Base-by-base conservation (phyloP, 2,797 vertebrate genomes). In the Coregonus suidteri region DNA sequence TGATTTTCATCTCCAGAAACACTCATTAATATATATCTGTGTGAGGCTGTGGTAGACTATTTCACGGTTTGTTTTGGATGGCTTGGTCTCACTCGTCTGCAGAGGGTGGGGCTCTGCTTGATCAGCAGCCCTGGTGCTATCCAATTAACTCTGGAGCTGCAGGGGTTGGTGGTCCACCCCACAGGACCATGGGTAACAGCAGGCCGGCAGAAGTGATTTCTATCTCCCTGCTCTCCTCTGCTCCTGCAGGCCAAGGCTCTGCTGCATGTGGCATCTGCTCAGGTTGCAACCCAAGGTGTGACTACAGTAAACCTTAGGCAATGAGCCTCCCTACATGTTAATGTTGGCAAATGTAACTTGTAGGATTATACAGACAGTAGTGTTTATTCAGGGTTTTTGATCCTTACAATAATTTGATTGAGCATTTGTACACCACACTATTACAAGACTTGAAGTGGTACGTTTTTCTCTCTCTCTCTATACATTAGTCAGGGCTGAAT, bases 51-150 rank as follows among this genome's bases (percentile, higher is more conserved):
- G 35, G 73, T 20, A 20, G 31, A n/a, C 62, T 62, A 25, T 62
- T 54, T 65, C 15, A 35, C 35, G 41, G 71, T 68, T 67, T 72
- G 35, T 53, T 68, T 73, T 77, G 64, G 64, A 37, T 71, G 72
- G 56, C 18, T 73, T 15, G 59, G 35, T 68, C 59, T 68, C 75
- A 37, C 70, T 66, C 3, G 34, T 66, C 71, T 78, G 81, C 80
- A 81, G 77, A 70, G 78, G 67, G 30, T 72, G 82, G 41, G 78
- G 75, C 83, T 85, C 82, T 89, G 90, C 89, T 87, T 88, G 84
- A 88, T 92, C 90, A 92, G 90, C 88, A 87, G 77, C 88, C 87
- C 88, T 88, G 82, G 85, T 90, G 89, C 89, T 86, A 85, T 86
- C 87, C 89, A 87, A 91, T 92, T 91, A 91, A 89, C 86, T 86